Percentiles rank a stretch among this genome's conserved stretches.
Conservation (phyloP, 1,140 invertebrate species). For the Bombyx mandarina region DNA sequence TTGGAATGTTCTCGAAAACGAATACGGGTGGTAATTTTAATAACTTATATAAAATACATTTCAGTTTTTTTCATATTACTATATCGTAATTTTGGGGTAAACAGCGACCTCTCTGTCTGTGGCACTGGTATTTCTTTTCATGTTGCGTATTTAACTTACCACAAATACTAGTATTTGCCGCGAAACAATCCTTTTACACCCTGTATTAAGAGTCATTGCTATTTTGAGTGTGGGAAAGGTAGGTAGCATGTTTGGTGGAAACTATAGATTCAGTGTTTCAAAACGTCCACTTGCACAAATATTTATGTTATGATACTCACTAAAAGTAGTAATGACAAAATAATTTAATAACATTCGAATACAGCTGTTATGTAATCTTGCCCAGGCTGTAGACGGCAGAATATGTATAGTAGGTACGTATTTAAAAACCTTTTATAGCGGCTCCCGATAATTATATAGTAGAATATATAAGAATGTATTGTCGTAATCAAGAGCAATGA, state of each 20-base stretch:
- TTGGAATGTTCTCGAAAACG: no score
- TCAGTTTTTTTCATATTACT: no score
- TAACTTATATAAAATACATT: no score
- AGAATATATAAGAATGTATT: constrained; percentile 4
- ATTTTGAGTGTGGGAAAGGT: not conserved
- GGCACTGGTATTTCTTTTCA: no score
- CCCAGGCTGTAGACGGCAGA: constrained; percentile 10
- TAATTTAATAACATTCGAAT: not conserved
- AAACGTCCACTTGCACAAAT: not conserved
- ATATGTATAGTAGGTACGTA: not conserved
- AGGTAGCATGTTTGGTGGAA: not conserved
- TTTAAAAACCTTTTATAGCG: no score
- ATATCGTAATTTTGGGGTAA: no score
- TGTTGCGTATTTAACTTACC: no score
- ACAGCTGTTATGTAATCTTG: constrained; percentile 2
- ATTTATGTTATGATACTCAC: no score
- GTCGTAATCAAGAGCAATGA: constrained; percentile 32
- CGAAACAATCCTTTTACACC: not conserved
- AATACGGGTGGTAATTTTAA: no score
- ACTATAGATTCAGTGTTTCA: no score
- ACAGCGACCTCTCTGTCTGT: no score
- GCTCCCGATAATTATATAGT: not conserved
- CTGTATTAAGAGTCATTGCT: not conserved
- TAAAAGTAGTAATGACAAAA: no score
- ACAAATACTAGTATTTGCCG: not conserved